Base-by-base conservation (phyloP, 1,140 invertebrate genomes). In the Musca vetustissima region DNA sequence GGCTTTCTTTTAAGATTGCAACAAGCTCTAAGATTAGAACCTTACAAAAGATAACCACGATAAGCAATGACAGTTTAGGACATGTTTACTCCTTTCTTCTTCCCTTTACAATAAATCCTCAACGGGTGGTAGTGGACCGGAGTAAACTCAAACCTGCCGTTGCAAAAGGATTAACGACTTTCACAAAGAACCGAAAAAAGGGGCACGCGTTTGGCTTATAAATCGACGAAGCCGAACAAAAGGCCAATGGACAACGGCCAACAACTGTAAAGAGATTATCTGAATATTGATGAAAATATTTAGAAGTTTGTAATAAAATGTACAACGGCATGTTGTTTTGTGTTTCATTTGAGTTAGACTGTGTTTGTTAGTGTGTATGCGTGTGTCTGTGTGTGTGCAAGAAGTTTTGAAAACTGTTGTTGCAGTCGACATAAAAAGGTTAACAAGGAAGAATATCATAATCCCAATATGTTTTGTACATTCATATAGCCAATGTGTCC, bases 11-110 rank as follows among this genome's bases (percentile, higher is more conserved):
- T 15, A 24, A 55, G 14, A 55, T 6, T 15, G n/a, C 53, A 53
- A 22, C 13, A 22, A 52, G 24, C 1, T 57, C 15, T 28, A 57
- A 57, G 4, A 57, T 25, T n/a, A 28, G 25, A 57, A 57, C 24
- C 24, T n/a, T 57, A 22, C 22, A 21, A 43, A 50, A 32, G 53
- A 57, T 57, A 28, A 28, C 53, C 53, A 22, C 22, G 53, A 57
- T 57, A 57, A 57, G 53, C 53, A 57, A 25, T 57, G 53, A 57
- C 53, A 57, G 53, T 57, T 57, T 57, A 57, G 53, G 53, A 57
- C 53, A 28, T 57, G 25, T 43, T 43, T 43, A 43, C 36, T 43
- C 36, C 36, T 43, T 43, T 43, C 36, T 43, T 43, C 36, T 9
- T 32, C 9, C 4, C 28, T 43, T 43, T 43, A 43, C 36, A 7